Percentiles rank a stretch among this genome's conserved stretches.
Conservation (phyloP, 1,140 invertebrate species). For the Zaprionus ornatus region DNA sequence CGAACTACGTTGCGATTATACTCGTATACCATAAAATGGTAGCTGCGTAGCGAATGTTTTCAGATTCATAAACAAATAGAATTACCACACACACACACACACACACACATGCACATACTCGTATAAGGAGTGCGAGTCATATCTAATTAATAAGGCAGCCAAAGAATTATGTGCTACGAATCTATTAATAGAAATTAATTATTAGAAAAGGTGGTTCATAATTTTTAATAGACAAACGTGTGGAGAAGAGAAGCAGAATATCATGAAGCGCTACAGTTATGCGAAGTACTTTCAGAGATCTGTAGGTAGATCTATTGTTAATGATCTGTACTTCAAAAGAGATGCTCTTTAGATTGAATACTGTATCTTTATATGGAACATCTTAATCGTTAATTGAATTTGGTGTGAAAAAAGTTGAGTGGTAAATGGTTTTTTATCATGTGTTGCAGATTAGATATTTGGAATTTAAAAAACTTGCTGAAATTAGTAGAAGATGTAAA, state of each 20-base stretch:
- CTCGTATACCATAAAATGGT: slow-evolving; percentile 24
- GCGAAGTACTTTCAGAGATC: too few relatives aligned
- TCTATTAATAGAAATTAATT: neutral
- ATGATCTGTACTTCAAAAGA: too few relatives aligned
- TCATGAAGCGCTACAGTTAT: too few relatives aligned
- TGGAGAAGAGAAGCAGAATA: too few relatives aligned
- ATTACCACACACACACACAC: slow-evolving; percentile 13
- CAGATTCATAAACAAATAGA: slow-evolving; percentile 57
- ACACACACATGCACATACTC: neutral
- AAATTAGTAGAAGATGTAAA: too few relatives aligned
- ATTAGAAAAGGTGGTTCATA: neutral
- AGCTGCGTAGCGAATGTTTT: slow-evolving; percentile 51
- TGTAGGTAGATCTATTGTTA: too few relatives aligned
- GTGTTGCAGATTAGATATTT: too few relatives aligned
- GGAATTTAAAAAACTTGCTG: too few relatives aligned
- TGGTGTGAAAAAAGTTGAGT: too few relatives aligned
- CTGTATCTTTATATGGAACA: neutral
- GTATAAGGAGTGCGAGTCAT: neutral
- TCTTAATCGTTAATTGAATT: neutral
- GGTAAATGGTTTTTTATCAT: too few relatives aligned
- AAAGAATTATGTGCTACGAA: slow-evolving; percentile 1
- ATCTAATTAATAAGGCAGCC: slow-evolving; percentile 25
- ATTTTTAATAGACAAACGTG: neutral
- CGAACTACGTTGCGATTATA: slow-evolving; percentile 43
- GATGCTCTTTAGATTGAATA: neutral